A percentile compares a stretch with the other conserved stretches of the same genome.
phyloP scores from a whole-genome alignment of 2,888 invertebrate genomes.

The Rhagonycha fulva region DNA sequence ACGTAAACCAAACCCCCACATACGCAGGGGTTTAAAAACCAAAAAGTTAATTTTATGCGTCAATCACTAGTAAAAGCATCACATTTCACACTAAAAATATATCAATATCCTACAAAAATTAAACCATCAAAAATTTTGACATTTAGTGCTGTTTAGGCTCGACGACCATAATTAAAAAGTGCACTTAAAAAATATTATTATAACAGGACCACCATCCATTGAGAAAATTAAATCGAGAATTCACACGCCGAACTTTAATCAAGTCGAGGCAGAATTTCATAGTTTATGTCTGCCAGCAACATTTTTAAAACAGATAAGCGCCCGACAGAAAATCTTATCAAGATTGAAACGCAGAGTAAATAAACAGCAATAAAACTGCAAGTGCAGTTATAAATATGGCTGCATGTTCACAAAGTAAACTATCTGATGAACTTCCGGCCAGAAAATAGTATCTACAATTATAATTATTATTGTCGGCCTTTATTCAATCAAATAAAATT shows the following conservation, averaged over 20 bases:
- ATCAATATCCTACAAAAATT: slow-evolving; percentile 3
- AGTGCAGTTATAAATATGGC: slow-evolving; percentile 3
- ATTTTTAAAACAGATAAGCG: not conserved
- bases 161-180: not conserved
- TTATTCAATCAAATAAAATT: not conserved
- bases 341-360: not conserved
- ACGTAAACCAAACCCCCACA: slow-evolving; percentile 16
- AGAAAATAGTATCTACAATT: slow-evolving; percentile 30
- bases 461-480: not conserved
- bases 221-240: not conserved
- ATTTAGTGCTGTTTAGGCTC: not conserved
- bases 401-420: not conserved
- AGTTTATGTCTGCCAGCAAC: not conserved
- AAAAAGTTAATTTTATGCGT: not conserved
- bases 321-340: not conserved
- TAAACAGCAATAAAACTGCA: slow-evolving; percentile 1
- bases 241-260: not conserved
- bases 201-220: not conserved
- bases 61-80: slow-evolving; percentile 5
- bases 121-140: slow-evolving; percentile 1
- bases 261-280: not conserved
- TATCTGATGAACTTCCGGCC: slow-evolving; percentile 39
- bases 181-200: not conserved
- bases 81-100: slow-evolving; percentile 6
- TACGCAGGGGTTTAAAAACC: not conserved